phyloP scores from a whole-genome alignment of 1,140 invertebrate species.

The Magallana ariakensis region DNA sequence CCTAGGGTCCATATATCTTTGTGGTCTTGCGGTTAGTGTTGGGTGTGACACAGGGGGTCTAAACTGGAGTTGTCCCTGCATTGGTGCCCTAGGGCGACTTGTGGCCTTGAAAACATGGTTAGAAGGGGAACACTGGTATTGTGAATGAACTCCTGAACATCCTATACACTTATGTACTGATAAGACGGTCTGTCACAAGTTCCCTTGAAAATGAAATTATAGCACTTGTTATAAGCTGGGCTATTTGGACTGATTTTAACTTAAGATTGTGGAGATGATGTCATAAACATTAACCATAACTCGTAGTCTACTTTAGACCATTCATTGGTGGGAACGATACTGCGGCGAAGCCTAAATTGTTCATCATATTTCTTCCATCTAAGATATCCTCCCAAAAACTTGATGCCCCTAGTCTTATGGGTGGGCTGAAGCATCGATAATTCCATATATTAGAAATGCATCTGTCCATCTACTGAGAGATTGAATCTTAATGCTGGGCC shows the following conservation, averaged over 20 bases:
- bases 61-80: not conserved
- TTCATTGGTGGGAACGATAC: not conserved
- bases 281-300: conserved; percentile 27
- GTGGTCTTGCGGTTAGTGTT: not conserved
- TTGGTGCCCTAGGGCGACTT: not conserved
- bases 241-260: too few relatives aligned
- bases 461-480: conserved; percentile 36
- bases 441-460: conserved; percentile 37
- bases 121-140: not conserved
- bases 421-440: conserved; percentile 25
- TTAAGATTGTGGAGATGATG: not conserved
- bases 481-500: not conserved
- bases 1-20: not conserved
- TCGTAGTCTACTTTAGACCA: conserved; percentile 23
- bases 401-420: not conserved
- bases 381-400: too few relatives aligned
- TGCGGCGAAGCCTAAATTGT: not conserved
- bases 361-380: too few relatives aligned
- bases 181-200: too few relatives aligned
- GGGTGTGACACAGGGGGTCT: not conserved
- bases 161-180: too few relatives aligned
- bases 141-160: not conserved
- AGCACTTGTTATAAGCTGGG: not conserved
- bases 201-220: not conserved
- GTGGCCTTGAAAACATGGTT: conserved; percentile 12